Percentiles rank a stretch among this genome's conserved stretches.
Conservation (phyloP, 2,888 invertebrate species). For the Zonitis immaculata region DNA sequence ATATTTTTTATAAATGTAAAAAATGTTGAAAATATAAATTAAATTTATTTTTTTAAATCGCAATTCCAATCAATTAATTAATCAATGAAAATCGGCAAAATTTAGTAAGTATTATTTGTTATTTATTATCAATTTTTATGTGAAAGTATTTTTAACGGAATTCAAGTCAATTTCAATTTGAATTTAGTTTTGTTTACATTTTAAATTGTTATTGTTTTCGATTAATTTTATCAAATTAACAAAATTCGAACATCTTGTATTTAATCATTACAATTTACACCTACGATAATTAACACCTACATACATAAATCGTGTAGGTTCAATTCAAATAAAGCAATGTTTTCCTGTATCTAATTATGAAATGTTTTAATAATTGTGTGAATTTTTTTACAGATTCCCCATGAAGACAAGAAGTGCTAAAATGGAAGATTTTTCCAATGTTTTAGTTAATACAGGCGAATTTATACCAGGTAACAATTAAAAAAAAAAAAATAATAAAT, state of each 20-base stretch:
- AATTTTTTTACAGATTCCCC: conserved; percentile 22
- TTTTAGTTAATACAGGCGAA: conserved; percentile 61
- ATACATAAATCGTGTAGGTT: conserved; percentile 29
- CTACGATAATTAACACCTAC: conserved; percentile 31
- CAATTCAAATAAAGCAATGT: conserved; percentile 27
- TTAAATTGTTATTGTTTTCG: not conserved
- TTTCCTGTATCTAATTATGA: conserved; percentile 21
- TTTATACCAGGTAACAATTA: conserved; percentile 58
- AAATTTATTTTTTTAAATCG: not conserved
- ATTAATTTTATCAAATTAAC: not conserved
- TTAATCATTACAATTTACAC: conserved; percentile 21
- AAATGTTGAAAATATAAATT: not conserved
- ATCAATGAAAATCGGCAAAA: not conserved
- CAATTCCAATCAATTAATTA: not conserved
- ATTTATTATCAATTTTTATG: not conserved
- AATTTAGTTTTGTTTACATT: conserved; percentile 17
- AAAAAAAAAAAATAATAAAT: conserved; percentile 8
- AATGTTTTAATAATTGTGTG: conserved; percentile 16
- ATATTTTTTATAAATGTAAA: not conserved
- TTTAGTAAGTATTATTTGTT: not conserved
- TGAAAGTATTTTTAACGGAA: conserved; percentile 6
- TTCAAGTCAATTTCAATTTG: conserved; percentile 7
- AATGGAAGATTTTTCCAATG: conserved; percentile 48
- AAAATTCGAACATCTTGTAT: not conserved
- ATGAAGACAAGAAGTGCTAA: conserved; percentile 24